phyloP scores from a whole-genome alignment of 2,888 invertebrate species.

The Aquatica leii region DNA sequence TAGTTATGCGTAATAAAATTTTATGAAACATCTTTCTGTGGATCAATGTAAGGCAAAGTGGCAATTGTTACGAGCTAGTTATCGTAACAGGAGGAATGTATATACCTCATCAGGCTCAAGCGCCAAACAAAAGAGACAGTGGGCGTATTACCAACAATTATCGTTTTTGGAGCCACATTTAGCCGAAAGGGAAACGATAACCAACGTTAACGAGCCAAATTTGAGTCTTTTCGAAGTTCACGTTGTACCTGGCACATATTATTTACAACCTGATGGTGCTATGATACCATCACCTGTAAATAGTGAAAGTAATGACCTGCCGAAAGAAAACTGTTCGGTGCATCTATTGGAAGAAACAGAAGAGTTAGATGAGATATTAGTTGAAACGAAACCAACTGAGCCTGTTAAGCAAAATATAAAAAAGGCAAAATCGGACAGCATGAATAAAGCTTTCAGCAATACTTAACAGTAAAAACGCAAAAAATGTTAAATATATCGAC shows the following conservation, averaged over 20 bases:
- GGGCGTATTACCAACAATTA: not conserved
- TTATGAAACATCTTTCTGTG: not conserved
- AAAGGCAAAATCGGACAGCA: no score
- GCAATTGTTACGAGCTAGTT: not conserved
- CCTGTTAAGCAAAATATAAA: not conserved
- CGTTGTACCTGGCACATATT: not conserved
- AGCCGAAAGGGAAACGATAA: not conserved
- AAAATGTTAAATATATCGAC: not conserved
- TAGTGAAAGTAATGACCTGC: not conserved
- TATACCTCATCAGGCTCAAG: slow-evolving; percentile 1
- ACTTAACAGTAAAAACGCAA: slow-evolving; percentile 4
- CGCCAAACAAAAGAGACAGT: not conserved
- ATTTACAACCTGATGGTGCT: not conserved
- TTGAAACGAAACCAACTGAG: not conserved
- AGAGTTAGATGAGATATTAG: not conserved
- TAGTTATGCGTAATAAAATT: not conserved
- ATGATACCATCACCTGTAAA: no score
- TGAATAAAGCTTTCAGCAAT: slow-evolving; percentile 1
- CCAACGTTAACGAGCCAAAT: not conserved
- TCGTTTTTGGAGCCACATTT: not conserved
- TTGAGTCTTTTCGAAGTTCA: not conserved
- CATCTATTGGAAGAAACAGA: not conserved
- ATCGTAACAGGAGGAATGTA: slow-evolving; percentile 1
- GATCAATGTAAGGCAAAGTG: slow-evolving; percentile 4
- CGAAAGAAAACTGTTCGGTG: not conserved